These are phyloP conservation scores for Sarcophaga caerulescens DNA, from an alignment of 2,888 invertebrate species.

Conservation along the genomic window DNA sequence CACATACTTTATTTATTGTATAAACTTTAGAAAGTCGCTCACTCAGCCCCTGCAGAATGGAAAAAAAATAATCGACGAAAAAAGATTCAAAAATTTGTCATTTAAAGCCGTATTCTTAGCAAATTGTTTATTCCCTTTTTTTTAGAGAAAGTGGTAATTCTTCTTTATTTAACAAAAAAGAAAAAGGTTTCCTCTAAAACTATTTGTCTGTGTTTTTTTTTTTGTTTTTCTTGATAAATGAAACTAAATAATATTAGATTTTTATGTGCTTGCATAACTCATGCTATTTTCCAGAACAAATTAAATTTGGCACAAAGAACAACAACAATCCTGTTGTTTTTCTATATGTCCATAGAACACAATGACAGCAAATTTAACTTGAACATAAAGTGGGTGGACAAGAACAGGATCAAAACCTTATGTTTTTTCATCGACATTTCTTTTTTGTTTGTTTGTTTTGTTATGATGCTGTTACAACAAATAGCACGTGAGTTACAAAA, in stretches of 20 bases:
- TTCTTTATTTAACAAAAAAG: background rate
- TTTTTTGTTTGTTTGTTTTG: constrained; percentile 5
- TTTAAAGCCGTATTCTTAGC: background rate
- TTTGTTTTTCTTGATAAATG: too few species aligned
- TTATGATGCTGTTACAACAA: constrained; percentile 32
- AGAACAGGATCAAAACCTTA: constrained; percentile 67
- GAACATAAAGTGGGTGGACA: constrained; percentile 67
- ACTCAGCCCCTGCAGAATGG: background rate
- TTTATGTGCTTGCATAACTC: constrained; percentile 60
- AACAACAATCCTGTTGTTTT: constrained; percentile 10
- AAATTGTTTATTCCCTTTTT: background rate
- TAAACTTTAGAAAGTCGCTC: constrained; percentile 17
- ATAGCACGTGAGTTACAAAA: constrained; percentile 63
- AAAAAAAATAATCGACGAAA: background rate
- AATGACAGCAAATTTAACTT: constrained; percentile 68
- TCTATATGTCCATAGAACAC: constrained; percentile 32
- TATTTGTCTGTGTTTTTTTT: too few species aligned
- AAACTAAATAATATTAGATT: background rate
- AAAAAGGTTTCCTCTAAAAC: too few species aligned
- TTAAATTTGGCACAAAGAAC: constrained; percentile 52
- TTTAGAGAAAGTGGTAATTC: constrained; percentile 27
- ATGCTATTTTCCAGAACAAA: constrained; percentile 55
- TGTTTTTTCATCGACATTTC: constrained; percentile 30
- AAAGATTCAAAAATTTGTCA: background rate
- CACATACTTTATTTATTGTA: background rate